Base-by-base conservation (phyloP, 2,888 invertebrate genomes). In the Nomada fucata region DNA sequence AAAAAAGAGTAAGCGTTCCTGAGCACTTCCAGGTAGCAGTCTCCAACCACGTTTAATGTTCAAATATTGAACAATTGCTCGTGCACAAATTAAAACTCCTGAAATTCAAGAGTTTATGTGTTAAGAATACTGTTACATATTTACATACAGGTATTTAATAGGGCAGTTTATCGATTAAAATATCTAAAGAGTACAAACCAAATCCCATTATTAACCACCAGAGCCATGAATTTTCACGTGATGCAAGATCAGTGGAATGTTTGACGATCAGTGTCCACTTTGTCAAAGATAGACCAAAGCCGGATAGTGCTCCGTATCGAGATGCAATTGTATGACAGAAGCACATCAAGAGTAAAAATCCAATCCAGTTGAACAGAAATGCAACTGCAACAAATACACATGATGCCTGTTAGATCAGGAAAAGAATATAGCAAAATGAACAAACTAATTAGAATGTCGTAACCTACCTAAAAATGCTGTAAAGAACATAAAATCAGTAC, bases 251-350 rank as follows among this genome's bases (percentile, higher is more conserved):
- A 70, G 97, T 97, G 88, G 97, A 97, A 92, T 98, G 97, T 93
- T 98, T 98, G 15, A 98, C 98, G 91, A 98, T 98, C 89, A 98
- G 96, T 50, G 98, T 98, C 98, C 98, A 98, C 94, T 98, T 98
- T 86, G 98, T 98, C 84, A 98, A 95, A 9, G 98, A 98, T 20
- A 98, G 95, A 1, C 98, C 98, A 92, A 98, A 98, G 74, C 98
- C 98, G 61, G 98, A 97, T 67, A 98, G 94, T 1, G 98, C 98
- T 42, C 98, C 98, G 93, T 98, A 98, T 89, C 98, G 96, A 47
- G 97, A 98, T 55, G 98, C 98, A 90, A 98, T 97, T 69, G 98
- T 98, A 94, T 98, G 98, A 92, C 98, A 98, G 95, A 98, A 97
- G 92, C 98, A 98, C 96, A 98, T 97, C 88, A 98, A 95, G 92